Base-by-base conservation (phyloP, 92 coral and sea anemone genomes). In the Umimayanthus chanpuru region DNA sequence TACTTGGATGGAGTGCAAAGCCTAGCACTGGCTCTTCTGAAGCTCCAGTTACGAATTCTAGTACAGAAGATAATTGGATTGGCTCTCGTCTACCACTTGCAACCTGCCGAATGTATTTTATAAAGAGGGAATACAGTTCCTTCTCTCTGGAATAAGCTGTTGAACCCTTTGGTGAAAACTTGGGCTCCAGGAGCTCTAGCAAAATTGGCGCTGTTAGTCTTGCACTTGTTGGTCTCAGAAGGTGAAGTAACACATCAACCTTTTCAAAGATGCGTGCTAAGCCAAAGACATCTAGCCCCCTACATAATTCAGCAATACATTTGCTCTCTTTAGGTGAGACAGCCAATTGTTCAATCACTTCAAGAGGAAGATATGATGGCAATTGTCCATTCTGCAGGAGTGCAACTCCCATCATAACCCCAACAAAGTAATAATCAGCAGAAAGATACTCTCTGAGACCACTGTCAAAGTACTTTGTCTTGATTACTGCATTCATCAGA, bases 21-120 rank as follows among this genome's bases (percentile, higher is more conserved):
- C 93, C 97, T 12, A 90, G 94, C 12, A 90, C 93, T 83, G 94
- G 94, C 80, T 94, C 93, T 81, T 92, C 96, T 77, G 92, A 77
- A 49, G 94, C 93, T 25, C 95, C 94, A 21, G 94, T 91, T 0
- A 88, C 93, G 85, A 94, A 92, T 74, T 81, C 78, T 15, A 94
- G 86, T 41, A 92, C 21, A 49, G 86, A 81, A 39, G 68, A 80
- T 72, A 94, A 87, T 73, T 87, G 72, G 6, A 91, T 49, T 36
- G 91, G 90, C 21, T 79, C 91, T 90, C 93, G 82, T 38, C 93
- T 88, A 20, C 92, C 93, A 91, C 95, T 92, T 28, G 93, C 92
- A 76, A 86, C 93, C 81, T 94, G 90, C 32, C 93, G 86, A 28
- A 91, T 85, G 87, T 92, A 91, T 79, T 94, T 91, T 6, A 93